Evolutionary conservation across 2,797 vertebrate species (phyloP).

Genomic region (Lepus oiostolus): DNA sequence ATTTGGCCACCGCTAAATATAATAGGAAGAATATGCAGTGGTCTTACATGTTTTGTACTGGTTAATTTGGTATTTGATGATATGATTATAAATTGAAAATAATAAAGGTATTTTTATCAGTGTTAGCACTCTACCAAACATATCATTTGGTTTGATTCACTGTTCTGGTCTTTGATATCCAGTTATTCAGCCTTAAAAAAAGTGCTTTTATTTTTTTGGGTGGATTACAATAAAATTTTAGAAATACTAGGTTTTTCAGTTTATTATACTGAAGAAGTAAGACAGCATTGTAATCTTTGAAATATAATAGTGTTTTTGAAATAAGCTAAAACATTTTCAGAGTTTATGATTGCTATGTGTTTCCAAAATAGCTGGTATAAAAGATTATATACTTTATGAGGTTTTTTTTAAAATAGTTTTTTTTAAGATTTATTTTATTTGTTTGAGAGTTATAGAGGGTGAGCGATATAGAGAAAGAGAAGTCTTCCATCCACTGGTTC

Average conservation of each 20-base stretch:
- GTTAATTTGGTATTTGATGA: conserved; percentile 46
- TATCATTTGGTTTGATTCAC: conserved; percentile 44
- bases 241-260: conserved; percentile 40
- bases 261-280: conserved; percentile 49
- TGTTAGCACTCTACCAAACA: neutral
- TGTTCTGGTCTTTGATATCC: conserved; percentile 47
- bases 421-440: no score
- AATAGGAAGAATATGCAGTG: neutral
- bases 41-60: neutral
- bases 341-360: conserved; percentile 14
- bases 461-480: no score
- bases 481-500: no score
- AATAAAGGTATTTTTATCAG: conserved; percentile 40
- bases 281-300: conserved; percentile 23
- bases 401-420: no score
- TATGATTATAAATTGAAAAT: conserved; percentile 55
- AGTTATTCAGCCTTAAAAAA: conserved; percentile 42
- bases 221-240: conserved; percentile 35
- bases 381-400: neutral
- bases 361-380: conserved; percentile 25
- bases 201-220: neutral
- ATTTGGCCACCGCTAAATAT: conserved; percentile 44
- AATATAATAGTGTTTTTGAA: conserved; percentile 55
- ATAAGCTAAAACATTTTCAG: conserved; percentile 45
- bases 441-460: no score